A percentile compares a stretch with the other conserved stretches of the same genome.
Conservation (phyloP, 2,113 vertebrate genomes). For the Leucopsar rothschildi region DNA sequence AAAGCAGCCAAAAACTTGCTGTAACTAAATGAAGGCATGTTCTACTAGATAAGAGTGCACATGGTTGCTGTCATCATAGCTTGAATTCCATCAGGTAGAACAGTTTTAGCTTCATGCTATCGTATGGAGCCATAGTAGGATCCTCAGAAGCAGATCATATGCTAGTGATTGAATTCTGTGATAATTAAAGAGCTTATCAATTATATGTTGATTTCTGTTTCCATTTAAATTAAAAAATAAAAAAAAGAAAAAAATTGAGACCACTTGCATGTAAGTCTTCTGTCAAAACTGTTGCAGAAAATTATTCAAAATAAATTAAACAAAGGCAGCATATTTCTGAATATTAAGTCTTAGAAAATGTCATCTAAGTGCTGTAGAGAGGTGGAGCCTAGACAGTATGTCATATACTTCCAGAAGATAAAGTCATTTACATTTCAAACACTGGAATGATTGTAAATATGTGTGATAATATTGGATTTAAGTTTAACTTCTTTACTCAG, state of each 20-base stretch:
- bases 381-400: not conserved
- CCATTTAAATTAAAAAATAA: not conserved
- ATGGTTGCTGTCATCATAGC: not conserved
- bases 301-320: not conserved
- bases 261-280: not conserved
- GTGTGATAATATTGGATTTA: not conserved
- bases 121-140: not conserved
- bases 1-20: not conserved
- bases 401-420: not conserved
- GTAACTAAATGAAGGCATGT: not conserved
- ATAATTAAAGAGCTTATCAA: not conserved
- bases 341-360: not conserved
- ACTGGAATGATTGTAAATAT: not conserved
- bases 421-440: not conserved
- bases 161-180: not conserved
- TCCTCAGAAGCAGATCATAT: not conserved
- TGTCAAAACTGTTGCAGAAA: not conserved
- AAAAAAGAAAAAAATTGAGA: not conserved
- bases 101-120: not conserved
- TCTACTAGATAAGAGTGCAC: not conserved
- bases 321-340: not conserved
- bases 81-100: not conserved
- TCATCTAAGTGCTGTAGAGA: not conserved
- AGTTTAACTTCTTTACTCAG: not conserved
- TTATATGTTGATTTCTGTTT: not conserved